Evolutionary conservation across 2,888 invertebrate species (phyloP), one percentile per base, ranked within the genome.

Genomic region (Cepaea hortensis): DNA sequence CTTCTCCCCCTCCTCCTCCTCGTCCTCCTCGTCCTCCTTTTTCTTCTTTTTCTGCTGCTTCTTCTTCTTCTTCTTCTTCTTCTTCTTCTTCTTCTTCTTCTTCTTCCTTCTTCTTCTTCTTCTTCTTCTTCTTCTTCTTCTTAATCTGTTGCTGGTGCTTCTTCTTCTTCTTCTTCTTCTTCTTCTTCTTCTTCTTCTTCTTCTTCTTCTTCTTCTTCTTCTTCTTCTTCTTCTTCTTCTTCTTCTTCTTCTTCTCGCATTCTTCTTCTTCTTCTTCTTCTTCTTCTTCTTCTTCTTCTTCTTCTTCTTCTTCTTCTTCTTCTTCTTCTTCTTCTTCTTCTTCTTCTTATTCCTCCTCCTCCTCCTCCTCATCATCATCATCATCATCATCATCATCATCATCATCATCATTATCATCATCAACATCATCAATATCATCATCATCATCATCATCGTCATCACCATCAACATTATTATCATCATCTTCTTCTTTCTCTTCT

Each of bases 61-160:
- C 68, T n/a, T 68, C 68, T 68, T 68, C 68, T 68, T 68, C 68
- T 68, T 68, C 68, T 68, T 68, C 68, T 68, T 68, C 68, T 68
- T 68, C 68, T 68, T 68, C 68, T 68, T 68, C 68, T 68, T 68
- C 68, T 68, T 68, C 18, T 68, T 68, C 68, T 68, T 68, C 15
- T 5, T 68, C 68, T 68, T 68, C n/a, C 7, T 68, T 15, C 13
- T 68, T 4, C 5, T 68, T 5, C 18, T 15, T 68, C 5, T 68
- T 15, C 13, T n/a, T 15, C 15, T n/a, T 15, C 5, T 15, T 15
- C 5, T 68, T 15, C 13, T n/a, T n/a, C 15, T 68, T 15, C 5
- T 15, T 15, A 11, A 11, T 15, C 13, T n/a, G 5, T n/a, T 20
- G 5, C 5, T 68, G 5, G 3, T 68, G 11, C 13, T n/a, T 0